These are phyloP conservation scores for Lymantria monacha DNA, from an alignment of 2,888 invertebrate genomes.

Conservation along the genomic window DNA sequence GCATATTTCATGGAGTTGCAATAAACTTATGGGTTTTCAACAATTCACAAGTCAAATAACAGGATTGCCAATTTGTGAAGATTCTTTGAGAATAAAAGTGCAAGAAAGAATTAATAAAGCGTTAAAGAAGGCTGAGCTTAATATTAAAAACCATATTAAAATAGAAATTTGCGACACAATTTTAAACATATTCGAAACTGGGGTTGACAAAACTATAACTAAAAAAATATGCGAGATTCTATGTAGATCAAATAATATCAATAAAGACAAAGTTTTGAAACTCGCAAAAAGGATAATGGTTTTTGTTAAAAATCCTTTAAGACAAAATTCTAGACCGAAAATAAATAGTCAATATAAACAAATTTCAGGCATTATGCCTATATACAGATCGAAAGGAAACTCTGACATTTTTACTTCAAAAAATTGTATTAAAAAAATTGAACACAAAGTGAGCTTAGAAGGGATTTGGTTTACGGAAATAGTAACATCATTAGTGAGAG, in stretches of 20 bases:
- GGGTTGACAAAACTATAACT: conserved; percentile 5
- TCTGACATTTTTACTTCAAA: conserved; percentile 44
- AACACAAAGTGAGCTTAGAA: conserved; percentile 36
- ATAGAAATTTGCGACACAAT: conserved; percentile 19
- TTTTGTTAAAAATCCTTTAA: conserved; percentile 12
- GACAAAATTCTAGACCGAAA: conserved; percentile 1
- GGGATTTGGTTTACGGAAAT: conserved; percentile 34
- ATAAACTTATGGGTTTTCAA: not conserved
- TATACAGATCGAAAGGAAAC: conserved; percentile 34
- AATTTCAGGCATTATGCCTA: conserved; percentile 25
- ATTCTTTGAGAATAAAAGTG: conserved; percentile 1
- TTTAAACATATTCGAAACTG: conserved; percentile 13
- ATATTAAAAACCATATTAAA: conserved; percentile 9
- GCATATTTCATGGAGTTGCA: not conserved
- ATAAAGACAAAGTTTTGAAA: conserved; percentile 4
- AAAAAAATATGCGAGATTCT: conserved; percentile 11
- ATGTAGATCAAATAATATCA: conserved; percentile 10
- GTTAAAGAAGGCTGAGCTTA: not conserved
- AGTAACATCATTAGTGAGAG: conserved; percentile 35
- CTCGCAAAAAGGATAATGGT: conserved; percentile 19
- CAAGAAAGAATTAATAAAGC: conserved; percentile 1
- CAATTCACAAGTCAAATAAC: conserved; percentile 3
- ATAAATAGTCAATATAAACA: conserved; percentile 7
- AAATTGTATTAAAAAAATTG: conserved; percentile 21
- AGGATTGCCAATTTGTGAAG: conserved; percentile 4